These are phyloP conservation scores for Notospermus geniculatus DNA, from an alignment of 1,140 invertebrate species.

Conservation along the genomic window DNA sequence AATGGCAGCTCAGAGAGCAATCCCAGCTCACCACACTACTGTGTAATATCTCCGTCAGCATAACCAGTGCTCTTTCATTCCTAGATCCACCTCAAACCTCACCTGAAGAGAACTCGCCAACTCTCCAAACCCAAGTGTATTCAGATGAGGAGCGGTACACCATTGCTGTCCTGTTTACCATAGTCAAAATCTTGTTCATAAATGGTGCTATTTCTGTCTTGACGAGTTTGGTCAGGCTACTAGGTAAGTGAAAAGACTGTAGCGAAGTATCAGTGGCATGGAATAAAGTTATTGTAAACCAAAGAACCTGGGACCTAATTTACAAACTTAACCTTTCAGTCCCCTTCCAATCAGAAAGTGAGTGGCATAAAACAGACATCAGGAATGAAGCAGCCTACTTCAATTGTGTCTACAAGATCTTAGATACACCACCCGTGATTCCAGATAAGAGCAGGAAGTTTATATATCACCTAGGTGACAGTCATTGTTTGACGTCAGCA, in stretches of 20 bases:
- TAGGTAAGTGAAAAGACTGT: no score
- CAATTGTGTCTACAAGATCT: neutral
- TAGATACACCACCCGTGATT: neutral
- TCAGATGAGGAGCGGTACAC: neutral
- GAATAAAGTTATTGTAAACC: no score
- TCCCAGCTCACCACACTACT: no score
- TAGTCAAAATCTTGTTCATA: constrained; percentile 10
- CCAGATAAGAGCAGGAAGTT: neutral
- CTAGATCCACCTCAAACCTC: no score
- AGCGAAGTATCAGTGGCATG: no score
- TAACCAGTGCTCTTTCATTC: no score
- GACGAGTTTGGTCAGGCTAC: neutral
- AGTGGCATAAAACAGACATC: constrained; percentile 7
- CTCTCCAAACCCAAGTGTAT: neutral
- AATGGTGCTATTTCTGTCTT: constrained; percentile 2
- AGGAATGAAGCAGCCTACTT: constrained; percentile 14
- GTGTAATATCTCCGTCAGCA: no score
- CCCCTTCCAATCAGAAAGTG: neutral
- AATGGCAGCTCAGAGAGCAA: no score
- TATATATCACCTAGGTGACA: constrained; percentile 10
- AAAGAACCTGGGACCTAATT: neutral
- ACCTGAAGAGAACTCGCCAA: neutral
- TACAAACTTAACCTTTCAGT: neutral
- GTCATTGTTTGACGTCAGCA: constrained; percentile 10
- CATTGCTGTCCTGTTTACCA: constrained; percentile 5